A percentile compares a stretch with the other conserved stretches of the same genome.
These are phyloP conservation scores for Nasalis larvatus DNA, from an alignment of 2,113 vertebrate species.

Conservation along the genomic window DNA sequence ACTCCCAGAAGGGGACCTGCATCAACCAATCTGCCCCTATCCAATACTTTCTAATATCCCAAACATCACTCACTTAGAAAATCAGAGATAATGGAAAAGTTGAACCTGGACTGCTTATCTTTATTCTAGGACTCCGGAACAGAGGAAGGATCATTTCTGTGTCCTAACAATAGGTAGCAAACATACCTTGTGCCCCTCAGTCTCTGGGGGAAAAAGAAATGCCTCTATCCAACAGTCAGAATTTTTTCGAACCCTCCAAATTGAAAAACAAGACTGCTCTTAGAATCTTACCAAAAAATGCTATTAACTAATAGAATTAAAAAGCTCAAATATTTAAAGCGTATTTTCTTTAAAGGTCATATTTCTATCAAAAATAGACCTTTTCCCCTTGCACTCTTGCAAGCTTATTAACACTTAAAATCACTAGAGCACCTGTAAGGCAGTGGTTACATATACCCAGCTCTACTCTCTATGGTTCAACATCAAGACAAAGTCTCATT, in stretches of 20 bases:
- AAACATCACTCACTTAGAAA: not conserved
- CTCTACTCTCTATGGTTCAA: not conserved
- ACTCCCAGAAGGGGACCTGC: not conserved
- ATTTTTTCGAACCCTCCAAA: not conserved
- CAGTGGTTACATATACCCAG: not conserved
- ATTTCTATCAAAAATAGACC: conserved; percentile 41
- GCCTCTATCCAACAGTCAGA: not conserved
- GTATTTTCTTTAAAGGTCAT: not conserved
- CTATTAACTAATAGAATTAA: not conserved
- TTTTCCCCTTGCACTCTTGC: not conserved
- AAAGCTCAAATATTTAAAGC: not conserved
- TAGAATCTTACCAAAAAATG: not conserved
- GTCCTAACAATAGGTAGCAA: not conserved
- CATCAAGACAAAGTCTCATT: conserved; percentile 69
- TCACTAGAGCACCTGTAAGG: not conserved
- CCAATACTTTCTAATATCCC: not conserved
- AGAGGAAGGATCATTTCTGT: not conserved
- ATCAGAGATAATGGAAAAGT: not conserved
- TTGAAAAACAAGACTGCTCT: not conserved
- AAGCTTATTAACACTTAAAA: conserved; percentile 41
- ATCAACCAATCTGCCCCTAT: not conserved
- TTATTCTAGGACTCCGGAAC: not conserved
- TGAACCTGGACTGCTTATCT: not conserved
- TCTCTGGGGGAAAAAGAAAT: not conserved
- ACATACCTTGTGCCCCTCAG: not conserved